A percentile compares a stretch with the other conserved stretches of the same genome.
These are phyloP conservation scores for Heterotilapia buettikoferi DNA, from an alignment of 2,113 vertebrate species.

Conservation along the genomic window DNA sequence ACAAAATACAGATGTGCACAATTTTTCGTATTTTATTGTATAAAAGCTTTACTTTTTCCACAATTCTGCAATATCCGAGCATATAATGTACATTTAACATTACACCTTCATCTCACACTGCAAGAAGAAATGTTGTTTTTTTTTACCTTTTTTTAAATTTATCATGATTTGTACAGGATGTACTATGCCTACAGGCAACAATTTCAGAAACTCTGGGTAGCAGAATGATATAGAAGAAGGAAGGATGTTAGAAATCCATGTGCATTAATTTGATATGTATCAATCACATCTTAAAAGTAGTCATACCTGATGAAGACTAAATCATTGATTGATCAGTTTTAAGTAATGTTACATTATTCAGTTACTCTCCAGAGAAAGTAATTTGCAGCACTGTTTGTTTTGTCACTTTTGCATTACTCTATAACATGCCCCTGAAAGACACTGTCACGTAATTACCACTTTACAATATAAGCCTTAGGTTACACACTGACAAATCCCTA, in stretches of 20 bases:
- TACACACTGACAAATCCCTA: not conserved
- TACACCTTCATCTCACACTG: not conserved
- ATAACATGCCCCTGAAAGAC: not conserved
- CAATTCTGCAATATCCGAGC: not conserved
- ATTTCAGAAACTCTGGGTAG: not conserved
- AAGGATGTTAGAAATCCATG: not conserved
- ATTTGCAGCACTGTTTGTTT: not conserved
- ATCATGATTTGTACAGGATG: not conserved
- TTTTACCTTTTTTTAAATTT: not conserved
- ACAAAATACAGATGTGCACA: not conserved
- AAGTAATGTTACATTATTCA: not conserved
- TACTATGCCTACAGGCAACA: not conserved
- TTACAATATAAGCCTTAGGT: not conserved
- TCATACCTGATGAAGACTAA: not conserved
- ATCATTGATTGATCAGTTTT: not conserved
- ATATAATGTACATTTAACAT: not conserved
- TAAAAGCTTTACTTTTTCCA: not conserved
- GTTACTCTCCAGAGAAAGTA: not conserved
- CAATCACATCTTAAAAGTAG: not conserved
- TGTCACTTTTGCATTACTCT: not conserved
- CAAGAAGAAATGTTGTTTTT: not conserved
- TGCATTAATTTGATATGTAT: slow-evolving; percentile 11
- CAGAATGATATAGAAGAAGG: not conserved
- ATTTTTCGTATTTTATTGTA: not conserved
- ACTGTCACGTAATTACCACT: not conserved